Conservation (phyloP, 2,888 invertebrate genomes). For the Omphaloscelis lunosa region DNA sequence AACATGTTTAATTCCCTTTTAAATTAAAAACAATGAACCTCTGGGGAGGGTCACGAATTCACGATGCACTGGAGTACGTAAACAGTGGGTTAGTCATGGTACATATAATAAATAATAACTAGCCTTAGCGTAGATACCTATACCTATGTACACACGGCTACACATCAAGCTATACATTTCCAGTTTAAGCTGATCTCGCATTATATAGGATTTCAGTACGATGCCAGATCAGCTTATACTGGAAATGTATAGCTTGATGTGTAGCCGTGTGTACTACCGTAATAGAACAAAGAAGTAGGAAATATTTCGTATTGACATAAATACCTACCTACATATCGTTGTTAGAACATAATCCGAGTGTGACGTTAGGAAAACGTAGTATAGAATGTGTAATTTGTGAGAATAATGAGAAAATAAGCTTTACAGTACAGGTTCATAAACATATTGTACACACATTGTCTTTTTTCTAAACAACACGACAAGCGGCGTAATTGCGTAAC, state of each 20-base stretch:
- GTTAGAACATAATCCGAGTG: constrained; percentile 35
- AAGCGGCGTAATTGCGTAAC: too few species aligned
- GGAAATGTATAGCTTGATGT: too few species aligned
- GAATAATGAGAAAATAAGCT: constrained; percentile 8
- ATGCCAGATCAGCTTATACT: too few species aligned
- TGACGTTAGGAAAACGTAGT: constrained; percentile 36
- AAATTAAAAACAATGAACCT: constrained; percentile 33
- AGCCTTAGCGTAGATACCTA: constrained; percentile 38
- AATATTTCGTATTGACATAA: constrained; percentile 55
- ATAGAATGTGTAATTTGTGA: constrained; percentile 6
- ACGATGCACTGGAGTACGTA: constrained; percentile 37
- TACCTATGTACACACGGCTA: too few species aligned
- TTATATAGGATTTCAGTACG: too few species aligned
- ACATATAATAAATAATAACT: constrained; percentile 43
- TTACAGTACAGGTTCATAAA: not conserved
- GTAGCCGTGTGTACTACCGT: too few species aligned
- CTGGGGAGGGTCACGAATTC: constrained; percentile 42
- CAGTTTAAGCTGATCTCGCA: too few species aligned
- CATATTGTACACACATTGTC: not conserved
- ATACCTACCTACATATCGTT: constrained; percentile 12
- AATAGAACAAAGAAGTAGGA: constrained; percentile 65
- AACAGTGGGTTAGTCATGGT: constrained; percentile 55
- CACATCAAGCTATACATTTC: too few species aligned
- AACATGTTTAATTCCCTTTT: constrained; percentile 31
- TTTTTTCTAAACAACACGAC: not conserved